Percentiles rank a stretch among this genome's conserved stretches.
Evolutionary conservation across 2,113 vertebrate species (phyloP).

Genomic region (Cromileptes altivelis): DNA sequence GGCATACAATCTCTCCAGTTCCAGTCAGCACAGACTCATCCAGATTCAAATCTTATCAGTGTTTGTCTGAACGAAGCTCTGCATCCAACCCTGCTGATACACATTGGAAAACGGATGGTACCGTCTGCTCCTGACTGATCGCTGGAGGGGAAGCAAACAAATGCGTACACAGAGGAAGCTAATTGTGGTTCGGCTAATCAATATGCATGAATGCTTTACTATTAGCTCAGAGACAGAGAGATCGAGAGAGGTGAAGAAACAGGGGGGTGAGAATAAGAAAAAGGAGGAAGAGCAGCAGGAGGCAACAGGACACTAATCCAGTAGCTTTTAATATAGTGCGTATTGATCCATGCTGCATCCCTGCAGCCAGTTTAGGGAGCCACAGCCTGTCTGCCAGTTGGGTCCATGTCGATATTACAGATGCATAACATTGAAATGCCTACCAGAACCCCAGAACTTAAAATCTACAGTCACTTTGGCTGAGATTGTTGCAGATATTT

Average conservation of each 20-base stretch:
- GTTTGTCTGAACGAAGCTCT: constrained; percentile 34
- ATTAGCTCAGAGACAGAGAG: background rate
- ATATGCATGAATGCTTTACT: constrained; percentile 52
- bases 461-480: background rate
- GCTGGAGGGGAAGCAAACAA: constrained; percentile 14
- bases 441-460: background rate
- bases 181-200: constrained; percentile 58
- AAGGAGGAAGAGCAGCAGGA: background rate
- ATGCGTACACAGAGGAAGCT: constrained; percentile 27
- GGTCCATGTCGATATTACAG: background rate
- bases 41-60: constrained; percentile 35
- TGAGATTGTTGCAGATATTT: too few relatives aligned
- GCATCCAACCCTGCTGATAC: constrained; percentile 26
- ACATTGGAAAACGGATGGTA: constrained; percentile 8
- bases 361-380: constrained; percentile 25
- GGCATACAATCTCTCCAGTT: background rate
- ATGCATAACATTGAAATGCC: background rate
- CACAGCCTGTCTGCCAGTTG: background rate
- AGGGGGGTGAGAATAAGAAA: background rate
- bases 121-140: constrained; percentile 14
- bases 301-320: constrained; percentile 33
- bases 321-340: constrained; percentile 47
- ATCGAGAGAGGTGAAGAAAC: background rate
- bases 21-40: background rate
- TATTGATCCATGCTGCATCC: constrained; percentile 35